These are phyloP conservation scores for Gopherus flavomarginatus DNA, from an alignment of 2,113 vertebrate genomes.

Conservation along the genomic window DNA sequence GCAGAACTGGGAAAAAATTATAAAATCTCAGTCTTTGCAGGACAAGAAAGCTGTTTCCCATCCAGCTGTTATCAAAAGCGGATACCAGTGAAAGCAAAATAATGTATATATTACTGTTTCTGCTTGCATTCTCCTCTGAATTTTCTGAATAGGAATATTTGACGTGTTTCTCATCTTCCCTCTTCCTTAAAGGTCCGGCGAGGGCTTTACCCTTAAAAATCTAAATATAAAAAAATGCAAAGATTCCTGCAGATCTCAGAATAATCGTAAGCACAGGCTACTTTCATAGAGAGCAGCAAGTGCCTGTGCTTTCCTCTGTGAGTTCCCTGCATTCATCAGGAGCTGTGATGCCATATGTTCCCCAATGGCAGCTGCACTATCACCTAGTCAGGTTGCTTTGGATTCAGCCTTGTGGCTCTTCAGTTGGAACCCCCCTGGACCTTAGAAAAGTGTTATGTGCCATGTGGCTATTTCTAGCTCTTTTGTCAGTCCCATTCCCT, in stretches of 20 bases:
- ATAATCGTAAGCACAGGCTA: constrained; percentile 50
- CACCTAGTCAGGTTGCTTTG: constrained; percentile 69
- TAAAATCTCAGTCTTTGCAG: not conserved
- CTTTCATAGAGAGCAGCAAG: constrained; percentile 71
- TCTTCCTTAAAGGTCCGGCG: not conserved
- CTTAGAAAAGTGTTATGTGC: constrained; percentile 13
- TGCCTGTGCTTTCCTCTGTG: constrained; percentile 67
- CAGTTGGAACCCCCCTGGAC: constrained; percentile 55
- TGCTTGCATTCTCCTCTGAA: not conserved
- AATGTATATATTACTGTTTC: not conserved
- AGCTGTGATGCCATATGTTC: constrained; percentile 69
- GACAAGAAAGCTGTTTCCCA: not conserved
- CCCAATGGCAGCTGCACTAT: constrained; percentile 41
- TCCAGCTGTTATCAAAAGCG: not conserved
- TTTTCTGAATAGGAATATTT: not conserved
- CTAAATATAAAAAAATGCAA: constrained; percentile 25
- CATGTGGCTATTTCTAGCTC: not conserved
- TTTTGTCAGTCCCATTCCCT: not conserved
- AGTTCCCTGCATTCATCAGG: constrained; percentile 62
- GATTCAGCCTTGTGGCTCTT: constrained; percentile 54
- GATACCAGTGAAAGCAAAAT: not conserved
- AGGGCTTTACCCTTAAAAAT: not conserved
- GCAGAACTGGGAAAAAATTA: not conserved
- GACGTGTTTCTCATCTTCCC: not conserved
- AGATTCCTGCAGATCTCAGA: constrained; percentile 67